Evolutionary conservation across 2,888 invertebrate species (phyloP), one percentile per base, ranked within the genome.

Genomic region (Andrena chrysosceles): DNA sequence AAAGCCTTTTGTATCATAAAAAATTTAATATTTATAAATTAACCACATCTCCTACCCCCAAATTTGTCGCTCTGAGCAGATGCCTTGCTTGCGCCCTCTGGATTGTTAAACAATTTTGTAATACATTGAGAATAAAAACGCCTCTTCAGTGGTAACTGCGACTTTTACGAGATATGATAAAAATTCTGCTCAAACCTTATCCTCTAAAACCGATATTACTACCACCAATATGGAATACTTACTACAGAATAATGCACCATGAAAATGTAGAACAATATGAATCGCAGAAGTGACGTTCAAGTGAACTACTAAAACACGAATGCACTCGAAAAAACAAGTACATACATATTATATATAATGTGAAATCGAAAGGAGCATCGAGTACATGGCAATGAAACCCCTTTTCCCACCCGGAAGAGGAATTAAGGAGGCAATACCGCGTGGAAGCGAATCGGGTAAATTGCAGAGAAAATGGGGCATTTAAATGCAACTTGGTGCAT

Each of bases 401-500:
- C 29, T 56, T 74, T 67, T 66, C 31, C 49, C 2, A 13, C 16
- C 5, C 29, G 20, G 23, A 26, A 2, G 16, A 42, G 29, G 42
- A 48, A 29, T 70, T 59, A 52, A 48, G 60, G 29, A 54, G 52
- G 49, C 26, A 59, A 63, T 54, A 56, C 52, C 63, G 31, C 16
- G 52, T 74, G 56, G 48, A 23, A 74, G 69, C 68, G 69, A 31
- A 52, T 35, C 54, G 69, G 29, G 74, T 81, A 70, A 81, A 81
- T 81, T 67, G 82, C 54, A 29, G 29, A 60, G 74, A 81, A 81
- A 81, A 70, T 81, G 52, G 35, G 74, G 29, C 66, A 74, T 81
- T 81, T 74, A 81, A 81, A 81, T 81, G 70, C 82, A 66, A 70
- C 60, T 62, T 33, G 8, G 66, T 70, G 74, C 62, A 68, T 72